Evolutionary conservation across 2,797 vertebrate species (phyloP).

Genomic region (Hippocampus kuda): DNA sequence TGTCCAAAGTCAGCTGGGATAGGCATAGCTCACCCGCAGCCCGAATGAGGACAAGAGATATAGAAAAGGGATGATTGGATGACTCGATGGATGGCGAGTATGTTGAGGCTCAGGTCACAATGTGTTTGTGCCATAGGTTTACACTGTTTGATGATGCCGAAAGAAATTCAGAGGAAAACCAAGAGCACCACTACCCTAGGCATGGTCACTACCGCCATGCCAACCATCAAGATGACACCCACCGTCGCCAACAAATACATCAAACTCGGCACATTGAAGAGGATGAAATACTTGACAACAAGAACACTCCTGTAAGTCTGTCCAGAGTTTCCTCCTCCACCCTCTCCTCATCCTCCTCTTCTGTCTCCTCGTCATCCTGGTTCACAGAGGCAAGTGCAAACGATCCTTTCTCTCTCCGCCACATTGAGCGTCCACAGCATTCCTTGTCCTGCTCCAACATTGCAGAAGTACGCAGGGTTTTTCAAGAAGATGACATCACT

Average conservation of each 20-base stretch:
- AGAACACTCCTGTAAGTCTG: conserved; percentile 42
- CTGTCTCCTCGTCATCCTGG: conserved; percentile 62
- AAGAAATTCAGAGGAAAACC: conserved; percentile 41
- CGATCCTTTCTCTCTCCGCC: conserved; percentile 43
- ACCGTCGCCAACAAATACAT: conserved; percentile 21
- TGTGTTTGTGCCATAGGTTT: conserved; percentile 38
- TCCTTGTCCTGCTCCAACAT: conserved; percentile 73
- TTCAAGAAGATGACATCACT: conserved; percentile 37
- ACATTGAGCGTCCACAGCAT: conserved; percentile 50
- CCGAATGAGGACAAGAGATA: background rate
- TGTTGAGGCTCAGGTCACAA: background rate
- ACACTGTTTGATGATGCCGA: conserved; percentile 36
- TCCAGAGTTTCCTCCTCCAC: conserved; percentile 61
- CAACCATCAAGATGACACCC: conserved; percentile 15
- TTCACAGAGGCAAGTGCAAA: conserved; percentile 61
- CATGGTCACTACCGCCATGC: conserved; percentile 28
- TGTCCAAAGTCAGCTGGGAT: background rate
- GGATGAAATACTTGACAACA: conserved; percentile 35
- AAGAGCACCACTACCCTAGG: conserved; percentile 25
- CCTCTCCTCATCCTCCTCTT: conserved; percentile 56
- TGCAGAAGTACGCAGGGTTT: conserved; percentile 42
- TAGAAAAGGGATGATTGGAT: background rate
- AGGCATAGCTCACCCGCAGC: background rate
- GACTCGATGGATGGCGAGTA: background rate
- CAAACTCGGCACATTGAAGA: conserved; percentile 32